These are phyloP conservation scores for Anser brachyrhynchus DNA, from an alignment of 2,113 vertebrate genomes.

Conservation along the genomic window DNA sequence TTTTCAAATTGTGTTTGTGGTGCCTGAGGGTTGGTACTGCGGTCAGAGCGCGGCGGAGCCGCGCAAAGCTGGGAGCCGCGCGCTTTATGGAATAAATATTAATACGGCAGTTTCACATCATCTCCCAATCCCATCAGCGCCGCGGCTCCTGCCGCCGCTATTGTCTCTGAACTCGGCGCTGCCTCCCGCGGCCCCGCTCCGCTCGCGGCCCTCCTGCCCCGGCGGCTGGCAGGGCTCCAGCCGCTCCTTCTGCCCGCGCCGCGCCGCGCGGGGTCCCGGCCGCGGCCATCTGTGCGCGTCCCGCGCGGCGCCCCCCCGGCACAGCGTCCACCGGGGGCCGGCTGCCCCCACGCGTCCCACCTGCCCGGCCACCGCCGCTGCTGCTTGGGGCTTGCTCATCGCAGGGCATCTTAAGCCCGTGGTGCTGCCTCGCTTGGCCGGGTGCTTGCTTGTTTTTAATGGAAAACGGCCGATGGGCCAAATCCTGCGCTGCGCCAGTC, in stretches of 20 bases:
- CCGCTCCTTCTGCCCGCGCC: neutral
- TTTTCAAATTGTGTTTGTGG: slow-evolving; percentile 86
- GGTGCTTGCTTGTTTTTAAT: neutral
- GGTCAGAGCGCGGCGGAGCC: slow-evolving; percentile 79
- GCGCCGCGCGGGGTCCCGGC: too few species aligned
- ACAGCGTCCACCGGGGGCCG: fast-evolving
- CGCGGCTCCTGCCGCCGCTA: neutral
- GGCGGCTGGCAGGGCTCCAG: neutral
- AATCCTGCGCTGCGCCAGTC: fast-evolving
- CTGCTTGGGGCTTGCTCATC: neutral
- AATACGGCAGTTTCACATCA: slow-evolving; percentile 65
- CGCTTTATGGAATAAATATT: slow-evolving; percentile 75
- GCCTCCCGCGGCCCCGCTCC: too few species aligned
- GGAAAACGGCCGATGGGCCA: fast-evolving
- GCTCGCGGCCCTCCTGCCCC: neutral
- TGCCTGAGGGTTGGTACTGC: slow-evolving; percentile 81
- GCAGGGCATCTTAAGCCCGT: fast-evolving
- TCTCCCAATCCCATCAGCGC: slow-evolving; percentile 59
- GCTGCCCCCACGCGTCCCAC: fast-evolving
- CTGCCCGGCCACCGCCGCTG: neutral
- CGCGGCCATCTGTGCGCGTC: neutral
- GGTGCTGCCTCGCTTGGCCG: neutral
- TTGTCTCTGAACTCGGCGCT: slow-evolving; percentile 30
- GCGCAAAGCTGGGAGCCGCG: slow-evolving; percentile 51
- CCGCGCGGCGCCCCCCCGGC: fast-evolving